Conservation (phyloP, 2,888 invertebrate species). For the Zygothrica quintamaculata region DNA sequence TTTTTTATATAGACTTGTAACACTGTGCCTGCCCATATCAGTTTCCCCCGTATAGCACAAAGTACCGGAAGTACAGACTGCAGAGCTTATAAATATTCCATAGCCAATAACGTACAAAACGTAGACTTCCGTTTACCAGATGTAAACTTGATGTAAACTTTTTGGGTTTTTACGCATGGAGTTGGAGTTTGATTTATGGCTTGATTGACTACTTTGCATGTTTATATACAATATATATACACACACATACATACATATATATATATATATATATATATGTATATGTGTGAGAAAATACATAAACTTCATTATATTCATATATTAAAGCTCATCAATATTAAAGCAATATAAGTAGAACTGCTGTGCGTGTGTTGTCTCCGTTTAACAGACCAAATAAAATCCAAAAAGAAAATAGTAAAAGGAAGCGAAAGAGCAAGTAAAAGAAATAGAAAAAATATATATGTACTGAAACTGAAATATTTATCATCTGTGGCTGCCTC, state of each 20-base stretch:
- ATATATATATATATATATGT: too few species aligned
- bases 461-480: conserved; percentile 67
- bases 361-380: conserved; percentile 41
- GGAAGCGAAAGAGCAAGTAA: neutral
- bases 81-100: conserved; percentile 64
- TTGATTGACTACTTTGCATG: conserved; percentile 60
- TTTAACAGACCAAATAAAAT: conserved; percentile 47
- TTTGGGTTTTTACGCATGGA: conserved; percentile 11
- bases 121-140: conserved; percentile 62
- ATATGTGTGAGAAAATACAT: conserved; percentile 36
- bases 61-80: conserved; percentile 56
- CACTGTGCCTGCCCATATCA: conserved; percentile 1
- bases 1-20: too few species aligned
- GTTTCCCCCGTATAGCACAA: neutral
- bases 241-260: too few species aligned
- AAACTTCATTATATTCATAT: conserved; percentile 70
- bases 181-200: conserved; percentile 14
- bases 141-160: conserved; percentile 43
- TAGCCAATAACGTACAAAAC: conserved; percentile 55
- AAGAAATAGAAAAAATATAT: conserved; percentile 21
- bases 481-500: conserved; percentile 56
- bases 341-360: conserved; percentile 8
- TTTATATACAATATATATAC: too few species aligned
- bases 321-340: conserved; percentile 73
- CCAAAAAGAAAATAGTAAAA: too few species aligned